Evolutionary conservation across 2,888 invertebrate species (phyloP).

Genomic region (Gerris lacustris): DNA sequence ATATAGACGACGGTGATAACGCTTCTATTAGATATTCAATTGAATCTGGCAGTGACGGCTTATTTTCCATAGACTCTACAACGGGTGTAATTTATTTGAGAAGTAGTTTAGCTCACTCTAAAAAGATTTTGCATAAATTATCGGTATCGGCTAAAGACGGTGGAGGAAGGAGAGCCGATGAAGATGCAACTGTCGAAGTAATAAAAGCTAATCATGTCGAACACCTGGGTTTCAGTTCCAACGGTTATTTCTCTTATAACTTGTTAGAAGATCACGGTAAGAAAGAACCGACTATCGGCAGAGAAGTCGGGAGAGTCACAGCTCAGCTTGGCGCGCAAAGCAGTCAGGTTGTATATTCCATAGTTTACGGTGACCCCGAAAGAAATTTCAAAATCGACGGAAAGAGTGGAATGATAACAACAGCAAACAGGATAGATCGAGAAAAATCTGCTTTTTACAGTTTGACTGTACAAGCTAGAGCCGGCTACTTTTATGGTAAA

Average conservation of each 20-base stretch:
- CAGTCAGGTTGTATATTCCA: slow-evolving; percentile 52
- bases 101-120: slow-evolving; percentile 49
- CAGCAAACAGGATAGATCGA: slow-evolving; percentile 67
- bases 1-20: slow-evolving; percentile 80
- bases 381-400: slow-evolving; percentile 70
- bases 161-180: slow-evolving; percentile 57
- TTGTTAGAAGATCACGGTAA: slow-evolving; percentile 68
- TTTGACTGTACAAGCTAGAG: slow-evolving; percentile 66
- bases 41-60: slow-evolving; percentile 64
- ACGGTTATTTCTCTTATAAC: slow-evolving; percentile 67
- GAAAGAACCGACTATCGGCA: slow-evolving; percentile 45
- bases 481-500: slow-evolving; percentile 61
- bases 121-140: slow-evolving; percentile 57
- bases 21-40: slow-evolving; percentile 65
- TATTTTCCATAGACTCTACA: slow-evolving; percentile 65
- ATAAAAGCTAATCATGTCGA: slow-evolving; percentile 59
- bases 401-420: slow-evolving; percentile 62
- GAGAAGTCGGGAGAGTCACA: slow-evolving; percentile 66
- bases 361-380: slow-evolving; percentile 66
- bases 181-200: slow-evolving; percentile 70
- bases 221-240: slow-evolving; percentile 60
- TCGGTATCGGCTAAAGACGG: slow-evolving; percentile 69
- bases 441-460: slow-evolving; percentile 66
- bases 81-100: slow-evolving; percentile 62
- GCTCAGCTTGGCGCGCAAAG: slow-evolving; percentile 39